Conservation (phyloP, 1,140 invertebrate genomes). For the Drosophila orena region DNA sequence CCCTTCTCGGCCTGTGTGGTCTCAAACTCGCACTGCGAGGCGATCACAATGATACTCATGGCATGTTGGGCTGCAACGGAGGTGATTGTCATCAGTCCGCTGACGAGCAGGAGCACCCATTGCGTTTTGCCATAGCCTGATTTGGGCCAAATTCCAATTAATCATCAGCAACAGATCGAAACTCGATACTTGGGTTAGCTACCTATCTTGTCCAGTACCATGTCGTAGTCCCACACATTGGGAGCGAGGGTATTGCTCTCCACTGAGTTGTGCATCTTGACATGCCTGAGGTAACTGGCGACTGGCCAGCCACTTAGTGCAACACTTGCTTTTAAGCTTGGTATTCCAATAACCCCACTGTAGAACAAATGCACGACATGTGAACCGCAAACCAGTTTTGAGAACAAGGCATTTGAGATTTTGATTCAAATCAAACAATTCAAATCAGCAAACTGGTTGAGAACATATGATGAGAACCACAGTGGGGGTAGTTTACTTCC, state of each 20-base stretch:
- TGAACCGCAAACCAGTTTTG: conserved; percentile 63
- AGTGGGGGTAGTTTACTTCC: conserved; percentile 1
- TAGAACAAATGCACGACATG: conserved; percentile 24
- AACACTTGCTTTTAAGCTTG: conserved; percentile 49
- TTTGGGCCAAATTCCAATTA: not conserved
- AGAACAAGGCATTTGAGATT: conserved; percentile 21
- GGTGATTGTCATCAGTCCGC: conserved; percentile 71
- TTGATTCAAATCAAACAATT: conserved; percentile 30
- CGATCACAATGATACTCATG: conserved; percentile 76
- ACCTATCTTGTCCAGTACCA: conserved; percentile 66
- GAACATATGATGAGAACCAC: not conserved
- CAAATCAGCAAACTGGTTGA: conserved; percentile 31
- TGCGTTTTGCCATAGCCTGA: conserved; percentile 87
- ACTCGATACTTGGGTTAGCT: not conserved
- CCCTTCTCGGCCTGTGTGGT: conserved; percentile 78
- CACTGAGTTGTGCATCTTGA: conserved; percentile 49
- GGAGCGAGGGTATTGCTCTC: conserved; percentile 17
- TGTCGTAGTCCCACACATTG: conserved; percentile 63
- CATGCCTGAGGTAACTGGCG: conserved; percentile 18
- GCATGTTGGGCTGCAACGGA: conserved; percentile 69
- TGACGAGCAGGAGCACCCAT: conserved; percentile 85
- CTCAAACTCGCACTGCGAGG: conserved; percentile 85
- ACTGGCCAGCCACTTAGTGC: conserved; percentile 49
- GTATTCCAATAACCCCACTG: conserved; percentile 26
- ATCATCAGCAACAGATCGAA: not conserved